Conservation (phyloP, 2,888 invertebrate species). For the Nesidiocoris tenuis region DNA sequence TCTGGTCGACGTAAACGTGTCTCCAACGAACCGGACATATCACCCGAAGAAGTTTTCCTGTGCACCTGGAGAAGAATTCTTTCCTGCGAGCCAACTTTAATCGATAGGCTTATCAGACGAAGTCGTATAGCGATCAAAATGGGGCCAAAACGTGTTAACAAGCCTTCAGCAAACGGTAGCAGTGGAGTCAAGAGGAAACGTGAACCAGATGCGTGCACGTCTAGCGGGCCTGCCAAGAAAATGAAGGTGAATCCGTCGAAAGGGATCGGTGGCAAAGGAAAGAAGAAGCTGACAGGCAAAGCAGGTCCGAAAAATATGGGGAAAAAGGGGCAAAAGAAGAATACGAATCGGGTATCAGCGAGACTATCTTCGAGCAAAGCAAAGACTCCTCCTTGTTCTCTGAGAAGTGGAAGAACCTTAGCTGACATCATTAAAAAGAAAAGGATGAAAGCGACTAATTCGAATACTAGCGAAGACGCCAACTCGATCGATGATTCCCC, state of each 20-base stretch:
- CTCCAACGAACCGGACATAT: slow-evolving; percentile 3
- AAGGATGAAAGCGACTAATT: slow-evolving; percentile 13
- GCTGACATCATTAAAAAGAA: slow-evolving; percentile 37
- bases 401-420: slow-evolving; percentile 40
- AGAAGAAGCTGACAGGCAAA: background rate
- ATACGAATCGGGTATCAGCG: background rate
- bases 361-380: slow-evolving; percentile 21
- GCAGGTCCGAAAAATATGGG: slow-evolving; percentile 22
- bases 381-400: slow-evolving; percentile 9
- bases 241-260: slow-evolving; percentile 10
- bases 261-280: slow-evolving; percentile 9
- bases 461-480: background rate
- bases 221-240: slow-evolving; percentile 21
- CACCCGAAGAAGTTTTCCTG: slow-evolving; percentile 43
- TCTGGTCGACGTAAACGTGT: slow-evolving; percentile 19
- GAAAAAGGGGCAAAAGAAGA: background rate
- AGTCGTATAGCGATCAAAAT: slow-evolving; percentile 47
- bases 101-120: slow-evolving; percentile 48
- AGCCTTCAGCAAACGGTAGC: background rate
- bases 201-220: slow-evolving; percentile 4
- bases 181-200: slow-evolving; percentile 29
- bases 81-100: slow-evolving; percentile 47
- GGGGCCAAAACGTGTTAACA: slow-evolving; percentile 38
- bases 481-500: background rate
- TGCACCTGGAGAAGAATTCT: slow-evolving; percentile 44